Percentiles rank a stretch among this genome's conserved stretches.
phyloP scores from a whole-genome alignment of 2,888 invertebrate genomes.

The Abrostola triplasia region DNA sequence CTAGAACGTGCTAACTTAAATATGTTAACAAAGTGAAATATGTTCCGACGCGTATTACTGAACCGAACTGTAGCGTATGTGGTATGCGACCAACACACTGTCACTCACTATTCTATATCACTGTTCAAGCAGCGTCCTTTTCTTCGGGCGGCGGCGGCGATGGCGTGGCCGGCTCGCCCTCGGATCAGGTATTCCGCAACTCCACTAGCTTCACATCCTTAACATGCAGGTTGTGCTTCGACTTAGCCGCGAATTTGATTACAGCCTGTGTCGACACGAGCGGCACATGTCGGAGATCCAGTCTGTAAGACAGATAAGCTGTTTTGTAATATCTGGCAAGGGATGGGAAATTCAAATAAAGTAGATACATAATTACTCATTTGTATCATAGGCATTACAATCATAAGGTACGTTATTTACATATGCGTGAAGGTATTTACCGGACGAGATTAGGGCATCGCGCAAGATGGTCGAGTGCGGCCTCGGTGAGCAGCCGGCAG shows the following conservation, averaged over 20 bases:
- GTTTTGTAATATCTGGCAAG: too few relatives aligned
- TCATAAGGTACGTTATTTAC: not conserved
- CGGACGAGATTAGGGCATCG: conserved; percentile 91
- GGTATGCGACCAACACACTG: conserved; percentile 63
- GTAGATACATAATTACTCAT: too few relatives aligned
- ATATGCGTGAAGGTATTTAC: conserved; percentile 55
- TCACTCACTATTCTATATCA: conserved; percentile 58
- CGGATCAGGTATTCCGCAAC: conserved; percentile 85
- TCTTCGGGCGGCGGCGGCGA: conserved; percentile 26
- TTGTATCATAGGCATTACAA: too few relatives aligned
- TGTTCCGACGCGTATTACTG: conserved; percentile 22
- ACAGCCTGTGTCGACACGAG: conserved; percentile 94
- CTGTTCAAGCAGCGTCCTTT: conserved; percentile 43
- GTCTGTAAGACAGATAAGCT: conserved; percentile 71
- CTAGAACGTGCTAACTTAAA: conserved; percentile 58
- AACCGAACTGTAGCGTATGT: conserved; percentile 24
- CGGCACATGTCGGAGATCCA: conserved; percentile 94
- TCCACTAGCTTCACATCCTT: conserved; percentile 94
- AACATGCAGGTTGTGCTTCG: conserved; percentile 93
- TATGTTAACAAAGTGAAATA: conserved; percentile 37
- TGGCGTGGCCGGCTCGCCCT: conserved; percentile 39
- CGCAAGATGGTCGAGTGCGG: conserved; percentile 93
- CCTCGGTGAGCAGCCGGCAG: conserved; percentile 94
- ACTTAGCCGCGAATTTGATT: conserved; percentile 94
- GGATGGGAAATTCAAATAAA: too few relatives aligned